Base-by-base conservation (phyloP, 64 coral and sea anemone species). In the Porites lutea region DNA sequence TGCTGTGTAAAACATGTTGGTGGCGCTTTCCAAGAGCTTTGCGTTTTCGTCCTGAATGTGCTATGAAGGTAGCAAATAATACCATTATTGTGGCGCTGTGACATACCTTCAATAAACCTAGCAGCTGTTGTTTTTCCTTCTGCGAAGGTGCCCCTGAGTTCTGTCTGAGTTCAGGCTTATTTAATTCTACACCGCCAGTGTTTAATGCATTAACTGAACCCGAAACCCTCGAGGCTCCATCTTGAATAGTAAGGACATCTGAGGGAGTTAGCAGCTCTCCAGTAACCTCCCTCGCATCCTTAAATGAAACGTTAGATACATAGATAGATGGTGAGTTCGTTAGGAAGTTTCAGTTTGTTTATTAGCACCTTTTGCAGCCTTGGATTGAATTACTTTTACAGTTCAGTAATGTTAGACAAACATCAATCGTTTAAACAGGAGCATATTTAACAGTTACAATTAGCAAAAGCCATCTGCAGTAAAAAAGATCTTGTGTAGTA, bases 81-180 rank as follows among this genome's bases (percentile, higher is more conserved):
- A 20, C 18, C 75, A 14, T 6, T 23, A 18, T 48, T 20, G 16
- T 5, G 9, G 55, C 52, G 5, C n/a, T 6, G 12, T 10, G 19
- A 82, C 80, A 58, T 55, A 95, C 93, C 93, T 87, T 87, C 16
- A 91, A 62, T 49, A 95, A 59, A 18, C 81, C 93, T 6, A 87
- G 15, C 13, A 95, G n/a, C 15, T 95, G 93, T 37, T 95, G 93
- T 79, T 78, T 91, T n/a, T 60, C 61, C 60, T 79, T 48, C 45
- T 79, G 87, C 4, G 68, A 59, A 12, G 72, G 64, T 60, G 59
- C 87, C 14, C 69, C 48, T 27, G 88, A 59, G 37, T 87, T 59
- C 44, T 82, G 55, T 15, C 82, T 75, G 37, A 88, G 71, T 11
- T 91, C 59, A 27, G 73, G 5, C 2, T 52, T 63, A 43, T 88